Evolutionary conservation across 2,888 invertebrate genomes (phyloP).

Genomic region (Phaedon cochleariae): DNA sequence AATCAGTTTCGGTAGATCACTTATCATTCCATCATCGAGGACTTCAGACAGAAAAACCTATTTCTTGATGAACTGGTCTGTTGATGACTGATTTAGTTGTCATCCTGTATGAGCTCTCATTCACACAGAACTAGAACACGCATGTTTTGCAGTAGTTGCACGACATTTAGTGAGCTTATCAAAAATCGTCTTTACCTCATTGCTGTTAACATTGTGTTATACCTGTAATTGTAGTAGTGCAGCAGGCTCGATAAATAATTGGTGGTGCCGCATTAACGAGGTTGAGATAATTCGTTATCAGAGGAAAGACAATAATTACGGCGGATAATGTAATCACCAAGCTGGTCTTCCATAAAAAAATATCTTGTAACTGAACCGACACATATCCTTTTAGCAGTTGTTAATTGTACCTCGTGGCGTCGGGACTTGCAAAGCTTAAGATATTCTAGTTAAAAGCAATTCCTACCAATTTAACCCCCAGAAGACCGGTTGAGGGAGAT

Average conservation of each 20-base stretch:
- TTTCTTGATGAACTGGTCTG: no score
- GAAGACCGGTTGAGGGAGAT: slow-evolving; percentile 48
- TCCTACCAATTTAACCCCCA: slow-evolving; percentile 48
- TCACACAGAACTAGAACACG: neutral
- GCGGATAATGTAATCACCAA: slow-evolving; percentile 6
- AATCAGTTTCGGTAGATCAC: no score
- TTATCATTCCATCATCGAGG: no score
- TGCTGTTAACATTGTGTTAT: neutral
- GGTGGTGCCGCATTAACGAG: neutral
- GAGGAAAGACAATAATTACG: slow-evolving; percentile 1
- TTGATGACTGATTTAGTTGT: neutral
- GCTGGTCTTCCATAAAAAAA: slow-evolving; percentile 6
- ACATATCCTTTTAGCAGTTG: slow-evolving; percentile 41
- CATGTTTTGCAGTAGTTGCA: neutral
- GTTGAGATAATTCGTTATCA: slow-evolving; percentile 6
- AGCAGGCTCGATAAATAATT: slow-evolving; percentile 5
- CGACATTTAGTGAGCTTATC: neutral
- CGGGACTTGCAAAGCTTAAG: slow-evolving; percentile 44
- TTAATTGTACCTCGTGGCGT: slow-evolving; percentile 44
- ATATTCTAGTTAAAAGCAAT: slow-evolving; percentile 48
- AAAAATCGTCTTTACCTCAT: neutral
- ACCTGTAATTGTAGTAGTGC: neutral
- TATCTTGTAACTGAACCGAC: slow-evolving; percentile 35
- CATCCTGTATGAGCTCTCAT: neutral
- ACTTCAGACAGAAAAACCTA: no score